Evolutionary conservation across 1,140 invertebrate genomes (phyloP), one percentile per base, ranked within the genome.

Genomic region (Drosophila cardini): DNA sequence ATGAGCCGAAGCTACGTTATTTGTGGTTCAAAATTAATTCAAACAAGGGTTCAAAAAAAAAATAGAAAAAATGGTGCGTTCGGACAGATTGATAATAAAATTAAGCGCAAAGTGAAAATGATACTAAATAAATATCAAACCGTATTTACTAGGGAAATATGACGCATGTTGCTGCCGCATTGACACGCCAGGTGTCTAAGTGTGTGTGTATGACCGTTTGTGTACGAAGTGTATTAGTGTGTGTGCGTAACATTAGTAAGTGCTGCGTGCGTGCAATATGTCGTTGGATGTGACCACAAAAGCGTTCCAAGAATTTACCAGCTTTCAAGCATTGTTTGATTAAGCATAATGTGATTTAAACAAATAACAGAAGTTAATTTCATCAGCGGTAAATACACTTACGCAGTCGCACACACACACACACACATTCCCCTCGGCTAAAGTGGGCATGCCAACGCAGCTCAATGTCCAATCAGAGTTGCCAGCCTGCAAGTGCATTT

Each of bases 381-480:
- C 62, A 72, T 72, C 53, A 58, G 50, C 34, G 32, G n/a, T 16
- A 21, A 43, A 21, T 38, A 13, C 34, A 11, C 18, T 34, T 18
- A 18, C 45, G 18, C 40, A 58, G 5, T 32, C 8, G 26, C 30
- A 36, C 60, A 60, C 38, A 53, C 15, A 48, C 15, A 36, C 2
- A 40, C 34, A 48, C 11, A 13, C 30, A 13, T 8, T 26, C 42
- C 2, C 18, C 60, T 16, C 34, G 38, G 46, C 18, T 65, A 45
- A 67, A 60, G 63, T 68, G 71, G 71, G 40, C 63, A 60, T 73
- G 71, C 71, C 71, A 73, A 73, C 71, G 56, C 34, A 73, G 64
- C 65, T 73, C 64, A 73, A 73, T 69, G 71, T 73, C 71, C 64
- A 73, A 60, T 68, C 56, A 72, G 70, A 56, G 71, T 73, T 73